phyloP scores from a whole-genome alignment of 2,797 vertebrate genomes.

The Dipus sagitta region DNA sequence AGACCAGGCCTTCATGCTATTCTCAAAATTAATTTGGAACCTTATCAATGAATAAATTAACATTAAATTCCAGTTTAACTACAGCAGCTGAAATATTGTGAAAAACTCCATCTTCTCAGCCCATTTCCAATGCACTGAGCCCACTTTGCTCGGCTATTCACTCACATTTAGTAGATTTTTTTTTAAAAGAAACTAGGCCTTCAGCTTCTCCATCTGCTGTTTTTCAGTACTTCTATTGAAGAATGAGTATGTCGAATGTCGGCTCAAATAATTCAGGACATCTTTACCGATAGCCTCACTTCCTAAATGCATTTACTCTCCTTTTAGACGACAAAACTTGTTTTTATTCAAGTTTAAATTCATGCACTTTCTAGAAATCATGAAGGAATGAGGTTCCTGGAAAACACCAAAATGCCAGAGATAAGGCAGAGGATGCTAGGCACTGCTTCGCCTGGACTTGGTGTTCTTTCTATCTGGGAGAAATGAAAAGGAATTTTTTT shows the following conservation, averaged over 20 bases:
- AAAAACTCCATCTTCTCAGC: slow-evolving; percentile 60
- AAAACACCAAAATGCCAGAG: not conserved
- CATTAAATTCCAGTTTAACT: slow-evolving; percentile 51
- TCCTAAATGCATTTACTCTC: slow-evolving; percentile 47
- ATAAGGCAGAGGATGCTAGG: not conserved
- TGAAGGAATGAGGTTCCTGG: slow-evolving; percentile 4
- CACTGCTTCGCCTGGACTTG: not conserved
- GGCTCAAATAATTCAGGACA: slow-evolving; percentile 63
- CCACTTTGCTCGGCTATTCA: slow-evolving; percentile 62
- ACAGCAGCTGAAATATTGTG: slow-evolving; percentile 62
- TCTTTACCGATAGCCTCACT: slow-evolving; percentile 59
- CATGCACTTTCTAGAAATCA: slow-evolving; percentile 68
- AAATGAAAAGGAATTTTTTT: not conserved
- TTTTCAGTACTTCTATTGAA: slow-evolving; percentile 70
- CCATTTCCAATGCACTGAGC: slow-evolving; percentile 62
- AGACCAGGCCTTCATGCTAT: slow-evolving; percentile 2
- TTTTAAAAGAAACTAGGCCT: slow-evolving; percentile 58
- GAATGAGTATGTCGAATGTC: slow-evolving; percentile 71
- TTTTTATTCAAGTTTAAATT: slow-evolving; percentile 41
- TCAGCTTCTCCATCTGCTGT: slow-evolving; percentile 71
- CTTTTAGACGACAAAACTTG: not conserved
- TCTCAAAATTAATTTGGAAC: slow-evolving; percentile 62
- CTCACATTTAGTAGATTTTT: slow-evolving; percentile 14
- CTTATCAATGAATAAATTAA: slow-evolving; percentile 61
- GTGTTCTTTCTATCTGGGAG: not conserved